Percentiles rank a stretch among this genome's conserved stretches.
Evolutionary conservation across 2,888 invertebrate genomes (phyloP).

Genomic region (Ecdyonurus torrentis): DNA sequence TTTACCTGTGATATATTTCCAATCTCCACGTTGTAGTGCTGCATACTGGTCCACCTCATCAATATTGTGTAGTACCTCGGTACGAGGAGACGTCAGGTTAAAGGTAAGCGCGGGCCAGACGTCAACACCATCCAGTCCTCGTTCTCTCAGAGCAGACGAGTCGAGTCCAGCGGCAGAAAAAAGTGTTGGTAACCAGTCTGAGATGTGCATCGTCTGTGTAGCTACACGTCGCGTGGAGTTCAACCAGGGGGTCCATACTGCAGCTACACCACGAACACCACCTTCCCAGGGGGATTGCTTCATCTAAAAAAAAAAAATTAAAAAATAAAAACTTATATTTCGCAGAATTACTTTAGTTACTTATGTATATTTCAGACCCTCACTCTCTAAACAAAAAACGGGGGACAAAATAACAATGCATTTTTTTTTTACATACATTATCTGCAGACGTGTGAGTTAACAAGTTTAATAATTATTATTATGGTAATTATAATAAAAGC

Average conservation of each 20-base stretch:
- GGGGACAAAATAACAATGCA: no score
- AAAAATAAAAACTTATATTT: no score
- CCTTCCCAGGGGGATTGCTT: constrained; percentile 58
- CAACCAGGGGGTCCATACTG: constrained; percentile 46
- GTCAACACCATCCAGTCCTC: constrained; percentile 25
- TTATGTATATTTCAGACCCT: no score
- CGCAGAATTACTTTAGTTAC: no score
- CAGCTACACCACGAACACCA: constrained; percentile 41
- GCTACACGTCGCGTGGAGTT: constrained; percentile 37
- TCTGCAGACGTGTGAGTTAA: no score
- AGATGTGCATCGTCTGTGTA: constrained; percentile 43
- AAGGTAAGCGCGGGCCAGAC: constrained; percentile 29
- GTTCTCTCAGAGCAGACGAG: not conserved
- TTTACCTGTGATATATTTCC: constrained; percentile 25
- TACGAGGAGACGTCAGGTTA: constrained; percentile 25
- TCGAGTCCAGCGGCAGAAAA: constrained; percentile 37
- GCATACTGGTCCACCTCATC: constrained; percentile 37
- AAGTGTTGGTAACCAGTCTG: constrained; percentile 54
- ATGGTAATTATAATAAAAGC: no score
- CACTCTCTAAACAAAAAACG: no score
- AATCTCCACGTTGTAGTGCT: constrained; percentile 27
- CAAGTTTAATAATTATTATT: no score
- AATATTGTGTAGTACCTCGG: constrained; percentile 34
- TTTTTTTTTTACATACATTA: no score
- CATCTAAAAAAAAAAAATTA: no score